Evolutionary conservation across 2,888 invertebrate species (phyloP), one percentile per base, ranked within the genome.

Genomic region (Lasius fuliginosus): DNA sequence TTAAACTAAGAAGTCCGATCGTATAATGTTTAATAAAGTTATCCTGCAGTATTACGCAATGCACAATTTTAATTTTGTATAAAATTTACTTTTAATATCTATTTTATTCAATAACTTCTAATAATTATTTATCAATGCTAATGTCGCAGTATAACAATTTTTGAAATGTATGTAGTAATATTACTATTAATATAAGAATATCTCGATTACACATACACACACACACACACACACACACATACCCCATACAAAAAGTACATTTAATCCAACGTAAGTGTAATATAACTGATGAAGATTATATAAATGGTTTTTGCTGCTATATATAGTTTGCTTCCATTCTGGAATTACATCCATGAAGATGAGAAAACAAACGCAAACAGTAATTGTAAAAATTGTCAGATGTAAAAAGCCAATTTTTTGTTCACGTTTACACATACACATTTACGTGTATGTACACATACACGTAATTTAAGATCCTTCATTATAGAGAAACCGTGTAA

Each of bases 371-470:
- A 60, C 49, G 58, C 46, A 60, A 33, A 1, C 36, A 46, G 53
- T 81, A 82, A 89, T 89, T 87, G 82, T 30, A 82, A 82, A 82
- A 88, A 88, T 85, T 79, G 65, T 53, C n/a, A 64, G 33, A 75
- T 40, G 58, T 46, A 68, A 76, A 46, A 83, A 40, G 49, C 53
- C 46, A 33, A 87, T 60, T 69, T 30, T 62, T 84, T 33, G 76
- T 68, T 40, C 73, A 27, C 65, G 27, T 56, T 73, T 65, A 8
- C 12, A 53, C 56, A 71, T 15, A 42, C 42, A 12, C 42, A 3
- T 12, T 12, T 56, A 56, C 81, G 36, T 36, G 36, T 36, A 36
- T 36, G 56, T 49, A 67, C 9, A 60, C 49, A 36, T 71, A 53
- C 74, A 56, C 23, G 71, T 87, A 86, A 89, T 87, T 87, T 62